Evolutionary conservation across 2,113 vertebrate genomes (phyloP), one percentile per base, ranked within the genome.

Genomic region (Rhagologus leucostigma): DNA sequence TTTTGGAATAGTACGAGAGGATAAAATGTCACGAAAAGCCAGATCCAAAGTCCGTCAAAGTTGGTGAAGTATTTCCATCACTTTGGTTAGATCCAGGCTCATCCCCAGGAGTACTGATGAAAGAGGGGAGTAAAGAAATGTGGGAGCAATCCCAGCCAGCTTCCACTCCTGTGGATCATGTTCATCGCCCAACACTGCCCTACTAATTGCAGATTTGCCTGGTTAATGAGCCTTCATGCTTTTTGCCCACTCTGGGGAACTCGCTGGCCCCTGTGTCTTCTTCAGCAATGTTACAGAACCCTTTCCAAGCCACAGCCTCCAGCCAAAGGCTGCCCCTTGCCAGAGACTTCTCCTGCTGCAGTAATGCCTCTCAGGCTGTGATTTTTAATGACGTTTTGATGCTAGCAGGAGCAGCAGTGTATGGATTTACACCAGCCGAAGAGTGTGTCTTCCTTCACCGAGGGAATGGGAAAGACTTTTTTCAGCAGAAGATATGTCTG

Each of bases 191-290:
- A 33, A 39, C n/a, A 47, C 19, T 39, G 63, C 57, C 23, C 42
- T 44, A 5, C 55, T 77, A 62, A 79, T 69, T 73, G 53, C 57
- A 75, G 56, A 63, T 84, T 79, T 84, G 29, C 44, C 30, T 81
- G 65, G 44, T 82, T 92, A 91, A 93, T 32, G 62, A 90, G 60
- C 30, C 62, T 80, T 84, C 26, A 9, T 57, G 44, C 39, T 77
- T 86, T 56, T 10, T 39, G 18, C 57, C 15, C 2, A 1, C 27
- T 47, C 53, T 20, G 27, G 23, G 32, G 32, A 12, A 29, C 22
- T 80, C 0, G 0, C 32, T 39, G 60, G 26, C 50, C 37, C 35
- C 42, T 56, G 1, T 1, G 0, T 37, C 50, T 46, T 29, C 50
- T 42, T 53, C 76, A 55, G 22, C 63, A 69, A 21, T 59, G 67